phyloP scores from a whole-genome alignment of 2,113 vertebrate genomes.

The Mus spicilegus region DNA sequence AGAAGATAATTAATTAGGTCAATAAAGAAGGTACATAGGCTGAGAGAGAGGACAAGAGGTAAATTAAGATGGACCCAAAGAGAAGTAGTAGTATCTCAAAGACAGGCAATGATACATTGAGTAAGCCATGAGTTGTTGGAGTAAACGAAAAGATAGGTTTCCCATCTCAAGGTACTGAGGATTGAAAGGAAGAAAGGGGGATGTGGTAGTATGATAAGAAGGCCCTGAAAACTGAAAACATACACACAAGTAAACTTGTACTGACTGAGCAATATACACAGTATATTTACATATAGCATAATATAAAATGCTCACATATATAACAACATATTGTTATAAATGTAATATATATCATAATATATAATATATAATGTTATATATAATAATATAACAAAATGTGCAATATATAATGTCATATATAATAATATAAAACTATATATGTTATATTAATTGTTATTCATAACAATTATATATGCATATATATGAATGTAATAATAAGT shows the following conservation, averaged over 20 bases:
- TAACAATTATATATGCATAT: too few relatives aligned
- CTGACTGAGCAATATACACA: too few relatives aligned
- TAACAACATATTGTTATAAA: too few relatives aligned
- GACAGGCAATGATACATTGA: not conserved
- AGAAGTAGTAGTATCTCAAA: not conserved
- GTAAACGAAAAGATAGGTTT: not conserved
- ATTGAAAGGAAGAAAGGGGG: not conserved
- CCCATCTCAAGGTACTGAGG: not conserved
- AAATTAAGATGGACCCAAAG: not conserved
- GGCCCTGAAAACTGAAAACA: not conserved
- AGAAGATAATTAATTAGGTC: not conserved
- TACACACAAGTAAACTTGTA: not conserved
- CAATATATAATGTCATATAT: too few relatives aligned
- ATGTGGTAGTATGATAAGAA: not conserved
- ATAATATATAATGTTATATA: too few relatives aligned
- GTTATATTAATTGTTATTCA: too few relatives aligned
- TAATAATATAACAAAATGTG: too few relatives aligned
- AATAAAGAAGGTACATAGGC: rapidly evolving
- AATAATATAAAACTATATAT: too few relatives aligned
- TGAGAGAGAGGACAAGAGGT: not conserved
- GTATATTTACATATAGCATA: too few relatives aligned
- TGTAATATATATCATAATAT: too few relatives aligned
- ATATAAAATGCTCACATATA: too few relatives aligned
- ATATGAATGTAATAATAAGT: too few relatives aligned
- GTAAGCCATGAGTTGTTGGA: not conserved